Evolutionary conservation across 1,140 invertebrate species (phyloP).

Genomic region (Tetragnatha versicolor): DNA sequence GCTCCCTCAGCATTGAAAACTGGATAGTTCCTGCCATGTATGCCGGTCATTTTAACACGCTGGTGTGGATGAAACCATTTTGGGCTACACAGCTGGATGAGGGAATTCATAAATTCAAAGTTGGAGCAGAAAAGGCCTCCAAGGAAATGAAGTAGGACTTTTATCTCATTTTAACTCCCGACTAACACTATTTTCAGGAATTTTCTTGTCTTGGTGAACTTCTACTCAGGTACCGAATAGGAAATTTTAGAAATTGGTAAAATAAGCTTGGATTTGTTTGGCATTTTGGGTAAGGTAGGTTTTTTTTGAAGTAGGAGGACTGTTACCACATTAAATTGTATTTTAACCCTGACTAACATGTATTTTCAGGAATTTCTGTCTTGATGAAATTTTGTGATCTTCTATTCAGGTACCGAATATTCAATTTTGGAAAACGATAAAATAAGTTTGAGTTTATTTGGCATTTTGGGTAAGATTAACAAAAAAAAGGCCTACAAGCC

Average conservation of each 20-base stretch:
- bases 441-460: too few species aligned
- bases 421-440: too few species aligned
- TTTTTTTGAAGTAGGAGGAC: too few species aligned
- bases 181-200: not conserved
- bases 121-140: constrained; percentile 23
- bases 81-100: constrained; percentile 73
- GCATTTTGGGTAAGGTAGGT: too few species aligned
- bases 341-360: too few species aligned
- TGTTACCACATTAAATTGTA: too few species aligned
- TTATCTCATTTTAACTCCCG: not conserved
- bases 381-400: too few species aligned
- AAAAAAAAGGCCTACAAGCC: too few species aligned
- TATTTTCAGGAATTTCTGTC: too few species aligned
- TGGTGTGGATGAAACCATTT: constrained; percentile 87
- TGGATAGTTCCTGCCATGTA: constrained; percentile 89
- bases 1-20: constrained; percentile 81
- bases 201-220: too few species aligned
- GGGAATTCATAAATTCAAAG: constrained; percentile 39
- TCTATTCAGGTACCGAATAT: too few species aligned
- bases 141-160: constrained; percentile 42
- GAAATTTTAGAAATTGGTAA: not conserved
- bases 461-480: too few species aligned
- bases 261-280: not conserved
- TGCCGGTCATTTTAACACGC: constrained; percentile 79
- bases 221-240: not conserved